Percentiles rank a stretch among this genome's conserved stretches.
Conservation (phyloP, 2,888 invertebrate species). For the Elysia crispata region DNA sequence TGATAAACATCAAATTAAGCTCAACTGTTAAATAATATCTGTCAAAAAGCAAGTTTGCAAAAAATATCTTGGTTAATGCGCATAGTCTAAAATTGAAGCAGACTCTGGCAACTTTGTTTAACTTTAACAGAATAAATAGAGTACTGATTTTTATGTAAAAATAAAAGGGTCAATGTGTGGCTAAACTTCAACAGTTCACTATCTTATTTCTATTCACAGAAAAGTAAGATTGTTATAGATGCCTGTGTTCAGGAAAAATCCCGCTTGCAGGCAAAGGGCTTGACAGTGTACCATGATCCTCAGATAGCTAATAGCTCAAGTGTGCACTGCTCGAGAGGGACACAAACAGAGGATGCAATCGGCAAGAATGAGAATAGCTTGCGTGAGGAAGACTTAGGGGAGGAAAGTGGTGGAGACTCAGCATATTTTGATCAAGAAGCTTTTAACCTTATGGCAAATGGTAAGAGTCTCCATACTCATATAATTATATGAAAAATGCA, state of each 20-base stretch:
- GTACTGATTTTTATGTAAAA: too few species aligned
- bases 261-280: neutral
- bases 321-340: conserved; percentile 11
- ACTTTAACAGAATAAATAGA: too few species aligned
- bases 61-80: too few species aligned
- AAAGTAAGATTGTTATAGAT: neutral
- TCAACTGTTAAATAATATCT: too few species aligned
- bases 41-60: too few species aligned
- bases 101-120: too few species aligned
- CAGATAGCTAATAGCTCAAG: neutral
- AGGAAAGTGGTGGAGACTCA: conserved; percentile 38
- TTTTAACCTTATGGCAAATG: conserved; percentile 36
- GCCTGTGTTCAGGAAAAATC: conserved; percentile 27
- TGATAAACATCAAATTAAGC: too few species aligned
- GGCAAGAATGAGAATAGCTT: neutral
- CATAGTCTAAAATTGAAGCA: too few species aligned
- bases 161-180: too few species aligned
- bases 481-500: too few species aligned
- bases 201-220: neutral
- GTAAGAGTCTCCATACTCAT: neutral
- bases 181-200: too few species aligned
- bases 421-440: conserved; percentile 38
- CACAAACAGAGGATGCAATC: conserved; percentile 35
- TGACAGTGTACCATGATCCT: too few species aligned
- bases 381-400: neutral